These are phyloP conservation scores for Acanthopagrus latus DNA, from an alignment of 2,797 vertebrate species.

Conservation along the genomic window DNA sequence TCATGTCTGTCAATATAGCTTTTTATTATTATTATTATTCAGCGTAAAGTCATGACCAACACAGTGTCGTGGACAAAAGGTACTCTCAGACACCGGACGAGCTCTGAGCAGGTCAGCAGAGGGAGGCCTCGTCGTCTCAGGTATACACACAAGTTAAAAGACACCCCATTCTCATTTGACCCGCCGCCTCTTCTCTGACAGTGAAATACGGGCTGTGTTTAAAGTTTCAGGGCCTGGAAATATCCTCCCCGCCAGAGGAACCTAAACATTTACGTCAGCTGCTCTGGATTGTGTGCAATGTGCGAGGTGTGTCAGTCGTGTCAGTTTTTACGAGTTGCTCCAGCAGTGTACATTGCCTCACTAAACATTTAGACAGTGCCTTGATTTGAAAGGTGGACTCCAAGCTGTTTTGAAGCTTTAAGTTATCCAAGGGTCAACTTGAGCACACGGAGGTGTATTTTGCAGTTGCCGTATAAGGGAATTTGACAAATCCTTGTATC, in stretches of 20 bases:
- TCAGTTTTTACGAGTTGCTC: slow-evolving; percentile 73
- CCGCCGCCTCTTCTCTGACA: slow-evolving; percentile 57
- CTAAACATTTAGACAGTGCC: slow-evolving; percentile 72
- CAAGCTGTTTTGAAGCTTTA: slow-evolving; percentile 27
- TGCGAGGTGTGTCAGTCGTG: slow-evolving; percentile 55
- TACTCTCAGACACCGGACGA: slow-evolving; percentile 11
- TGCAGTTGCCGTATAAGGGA: slow-evolving; percentile 18
- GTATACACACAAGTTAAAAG: slow-evolving; percentile 70
- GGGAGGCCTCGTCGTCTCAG: slow-evolving; percentile 62
- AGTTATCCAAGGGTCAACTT: slow-evolving; percentile 26
- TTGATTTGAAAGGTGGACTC: slow-evolving; percentile 56
- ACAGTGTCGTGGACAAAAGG: neutral
- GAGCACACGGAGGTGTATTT: slow-evolving; percentile 14
- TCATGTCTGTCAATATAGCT: slow-evolving; percentile 55
- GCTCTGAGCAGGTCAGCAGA: slow-evolving; percentile 48
- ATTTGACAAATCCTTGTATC: neutral
- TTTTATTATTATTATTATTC: slow-evolving; percentile 5
- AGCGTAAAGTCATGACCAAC: neutral
- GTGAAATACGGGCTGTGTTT: slow-evolving; percentile 74
- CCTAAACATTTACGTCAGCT: slow-evolving; percentile 73
- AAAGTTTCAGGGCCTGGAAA: slow-evolving; percentile 80
- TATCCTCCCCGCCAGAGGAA: slow-evolving; percentile 68
- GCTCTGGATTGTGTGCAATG: slow-evolving; percentile 65
- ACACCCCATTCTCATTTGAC: slow-evolving; percentile 72
- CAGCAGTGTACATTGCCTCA: slow-evolving; percentile 62